Conservation (phyloP, 2,888 invertebrate species). For the Hydraecia micacea region DNA sequence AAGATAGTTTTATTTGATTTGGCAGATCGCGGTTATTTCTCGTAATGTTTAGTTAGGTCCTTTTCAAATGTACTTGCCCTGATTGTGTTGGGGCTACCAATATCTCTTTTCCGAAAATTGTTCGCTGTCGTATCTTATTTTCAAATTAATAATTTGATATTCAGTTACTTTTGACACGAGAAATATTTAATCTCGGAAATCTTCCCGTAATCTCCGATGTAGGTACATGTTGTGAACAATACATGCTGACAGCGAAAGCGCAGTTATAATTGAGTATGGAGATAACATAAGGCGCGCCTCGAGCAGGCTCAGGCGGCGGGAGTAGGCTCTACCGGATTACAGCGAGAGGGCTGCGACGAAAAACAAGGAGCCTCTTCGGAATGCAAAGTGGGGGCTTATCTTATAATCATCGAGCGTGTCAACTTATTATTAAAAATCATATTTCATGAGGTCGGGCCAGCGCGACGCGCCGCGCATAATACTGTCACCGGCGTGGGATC, state of each 20-base stretch:
- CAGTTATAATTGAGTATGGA: constrained; percentile 68
- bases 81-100: not conserved
- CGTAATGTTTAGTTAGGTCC: constrained; percentile 7
- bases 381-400: constrained; percentile 90
- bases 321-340: constrained; percentile 85
- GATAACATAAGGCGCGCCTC: constrained; percentile 73
- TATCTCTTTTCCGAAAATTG: not conserved
- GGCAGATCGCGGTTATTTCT: not conserved
- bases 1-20: constrained; percentile 10
- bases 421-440: constrained; percentile 91
- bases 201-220: constrained; percentile 27
- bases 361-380: constrained; percentile 87
- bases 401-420: constrained; percentile 90
- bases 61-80: constrained; percentile 1
- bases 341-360: constrained; percentile 79
- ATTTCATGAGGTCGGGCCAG: constrained; percentile 84
- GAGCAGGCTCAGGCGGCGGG: constrained; percentile 65
- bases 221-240: constrained; percentile 48
- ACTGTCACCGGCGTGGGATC: constrained; percentile 56
- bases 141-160: not conserved
- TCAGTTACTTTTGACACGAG: constrained; percentile 8
- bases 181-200: constrained; percentile 27
- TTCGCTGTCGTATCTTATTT: not conserved
- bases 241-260: constrained; percentile 47
- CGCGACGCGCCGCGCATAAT: constrained; percentile 82